A percentile compares a stretch with the other conserved stretches of the same genome.
phyloP scores from a whole-genome alignment of 1,140 invertebrate genomes.

The Pseudomyrmex cubaensis region DNA sequence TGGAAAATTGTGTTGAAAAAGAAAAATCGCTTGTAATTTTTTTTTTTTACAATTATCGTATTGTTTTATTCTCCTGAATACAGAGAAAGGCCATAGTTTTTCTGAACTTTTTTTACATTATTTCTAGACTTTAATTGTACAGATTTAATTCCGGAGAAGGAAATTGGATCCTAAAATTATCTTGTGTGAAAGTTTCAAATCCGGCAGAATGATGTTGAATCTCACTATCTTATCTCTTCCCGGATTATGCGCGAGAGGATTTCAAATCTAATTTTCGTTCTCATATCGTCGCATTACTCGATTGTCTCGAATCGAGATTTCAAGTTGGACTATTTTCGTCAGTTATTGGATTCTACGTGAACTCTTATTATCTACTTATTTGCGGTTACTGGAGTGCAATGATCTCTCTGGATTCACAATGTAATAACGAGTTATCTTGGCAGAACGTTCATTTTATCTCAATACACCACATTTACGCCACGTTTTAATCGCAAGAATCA shows the following conservation, averaged over 20 bases:
- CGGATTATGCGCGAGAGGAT: conserved; percentile 2
- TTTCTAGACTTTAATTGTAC: no score
- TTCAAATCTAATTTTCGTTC: conserved; percentile 20
- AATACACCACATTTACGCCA: background rate
- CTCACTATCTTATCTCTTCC: no score
- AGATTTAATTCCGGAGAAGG: no score
- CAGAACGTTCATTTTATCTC: background rate
- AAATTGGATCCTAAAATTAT: no score
- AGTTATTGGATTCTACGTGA: conserved; percentile 9
- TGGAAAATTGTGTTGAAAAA: background rate
- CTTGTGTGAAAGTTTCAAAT: no score
- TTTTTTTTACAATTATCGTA: no score
- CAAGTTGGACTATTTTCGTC: conserved; percentile 15
- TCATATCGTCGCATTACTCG: conserved; percentile 9
- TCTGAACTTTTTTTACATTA: no score
- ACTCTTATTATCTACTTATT: conserved; percentile 24
- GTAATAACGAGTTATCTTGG: conserved; percentile 1
- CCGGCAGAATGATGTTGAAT: no score
- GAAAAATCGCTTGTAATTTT: background rate
- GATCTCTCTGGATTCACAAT: conserved; percentile 21
- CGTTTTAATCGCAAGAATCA: background rate
- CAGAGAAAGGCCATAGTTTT: no score
- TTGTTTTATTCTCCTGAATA: no score
- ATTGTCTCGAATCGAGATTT: background rate
- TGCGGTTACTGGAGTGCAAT: conserved; percentile 31